Evolutionary conservation across 2,113 vertebrate genomes (phyloP).

Genomic region (Dryoscopus gambensis): DNA sequence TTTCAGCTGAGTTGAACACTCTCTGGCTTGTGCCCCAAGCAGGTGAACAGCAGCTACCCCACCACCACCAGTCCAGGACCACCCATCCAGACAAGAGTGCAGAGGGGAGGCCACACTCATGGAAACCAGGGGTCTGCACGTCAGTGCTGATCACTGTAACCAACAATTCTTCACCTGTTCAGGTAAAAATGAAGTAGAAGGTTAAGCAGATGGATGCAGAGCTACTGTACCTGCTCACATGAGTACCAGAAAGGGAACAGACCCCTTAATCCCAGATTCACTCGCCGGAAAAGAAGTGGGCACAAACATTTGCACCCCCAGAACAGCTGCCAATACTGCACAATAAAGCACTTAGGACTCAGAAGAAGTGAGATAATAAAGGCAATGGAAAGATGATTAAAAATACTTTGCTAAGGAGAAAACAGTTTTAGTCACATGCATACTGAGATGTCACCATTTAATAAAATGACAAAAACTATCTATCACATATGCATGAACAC

Average conservation of each 20-base stretch:
- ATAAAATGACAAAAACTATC: conserved; percentile 93
- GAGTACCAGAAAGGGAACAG: not conserved
- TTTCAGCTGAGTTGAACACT: not conserved
- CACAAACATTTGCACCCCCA: not conserved
- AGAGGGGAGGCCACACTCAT: not conserved
- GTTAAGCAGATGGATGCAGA: rapidly evolving
- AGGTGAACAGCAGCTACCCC: not conserved
- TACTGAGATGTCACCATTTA: conserved; percentile 81
- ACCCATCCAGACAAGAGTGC: not conserved
- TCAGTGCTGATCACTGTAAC: not conserved
- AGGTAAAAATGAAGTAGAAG: not conserved
- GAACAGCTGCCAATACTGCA: not conserved
- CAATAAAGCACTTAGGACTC: not conserved
- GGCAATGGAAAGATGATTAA: conserved; percentile 63
- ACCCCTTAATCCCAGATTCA: not conserved
- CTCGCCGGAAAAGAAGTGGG: not conserved
- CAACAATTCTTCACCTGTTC: not conserved
- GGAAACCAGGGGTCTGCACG: not conserved
- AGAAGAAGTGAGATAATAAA: not conserved
- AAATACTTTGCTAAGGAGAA: conserved; percentile 67
- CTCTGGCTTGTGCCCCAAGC: not conserved
- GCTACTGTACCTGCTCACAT: not conserved
- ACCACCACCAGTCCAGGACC: not conserved
- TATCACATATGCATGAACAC: conserved; percentile 85
- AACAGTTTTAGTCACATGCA: conserved; percentile 75